Base-by-base conservation (phyloP, 2,113 vertebrate genomes). In the Herpetotheres cachinnans region DNA sequence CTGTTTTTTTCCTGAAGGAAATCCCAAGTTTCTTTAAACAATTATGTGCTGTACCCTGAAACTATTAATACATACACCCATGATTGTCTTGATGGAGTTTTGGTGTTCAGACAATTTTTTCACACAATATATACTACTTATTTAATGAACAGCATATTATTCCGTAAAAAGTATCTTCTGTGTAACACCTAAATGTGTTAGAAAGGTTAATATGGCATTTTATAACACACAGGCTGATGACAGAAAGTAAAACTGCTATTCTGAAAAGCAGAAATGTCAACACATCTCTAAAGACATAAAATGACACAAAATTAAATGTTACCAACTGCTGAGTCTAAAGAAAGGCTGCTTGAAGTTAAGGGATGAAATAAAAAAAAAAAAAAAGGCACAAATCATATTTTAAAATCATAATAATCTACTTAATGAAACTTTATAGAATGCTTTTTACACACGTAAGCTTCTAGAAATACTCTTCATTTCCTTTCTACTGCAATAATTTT, bases 221-320 rank as follows among this genome's bases (percentile, higher is more conserved):
- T 96, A 79, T 94, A 98, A 83, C 73, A 85, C 42, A 67, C 58
- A 86, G 91, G 93, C 90, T 91, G 84, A 97, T 86, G 92, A 95
- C 84, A 97, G 90, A 80, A 91, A 95, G 89, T 76, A 89, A 92
- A 97, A 96, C 96, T 86, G 94, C 91, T 97, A 72, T 69, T 96
- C 93, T 92, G 89, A 94, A 93, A 97, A 79, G 74, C 74, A 97
- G 97, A 98, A 98, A 98, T 98, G 97, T 96, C 98, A 98, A 95
- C 92, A 93, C 82, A 96, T 95, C 97, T 98, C 97, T 95, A 89
- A 97, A 97, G 97, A 97, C 89, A 97, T 82, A 93, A 97, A 96
- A 97, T 96, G 95, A 98, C 89, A 98, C 90, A 95, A 96, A 96
- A 97, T 97, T 93, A 98, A 98, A 98, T 97, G 97, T 92, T 98